Evolutionary conservation across 2,113 vertebrate genomes (phyloP).

Genomic region (Tiliqua scincoides): DNA sequence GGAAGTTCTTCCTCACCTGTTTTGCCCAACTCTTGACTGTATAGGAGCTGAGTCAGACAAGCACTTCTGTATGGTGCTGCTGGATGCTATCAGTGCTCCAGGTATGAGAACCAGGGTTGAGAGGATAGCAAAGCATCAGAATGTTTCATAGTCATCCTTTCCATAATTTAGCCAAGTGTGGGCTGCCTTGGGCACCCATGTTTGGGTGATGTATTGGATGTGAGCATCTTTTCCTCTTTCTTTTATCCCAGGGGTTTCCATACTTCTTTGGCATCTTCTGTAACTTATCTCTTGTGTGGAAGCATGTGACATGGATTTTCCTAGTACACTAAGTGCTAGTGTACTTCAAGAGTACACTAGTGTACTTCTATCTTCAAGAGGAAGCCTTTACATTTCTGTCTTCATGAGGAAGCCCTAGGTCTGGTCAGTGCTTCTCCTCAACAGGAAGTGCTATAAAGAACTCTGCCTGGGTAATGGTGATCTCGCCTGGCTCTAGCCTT

Average conservation of each 20-base stretch:
- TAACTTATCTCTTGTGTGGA: not conserved
- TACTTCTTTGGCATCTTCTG: not conserved
- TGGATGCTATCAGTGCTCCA: not conserved
- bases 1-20: not conserved
- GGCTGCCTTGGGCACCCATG: no score
- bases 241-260: not conserved
- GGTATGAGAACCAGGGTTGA: not conserved
- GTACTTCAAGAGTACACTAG: no score
- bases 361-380: no score
- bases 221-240: not conserved
- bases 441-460: not conserved
- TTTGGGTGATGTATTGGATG: not conserved
- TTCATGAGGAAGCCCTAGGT: not conserved
- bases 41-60: not conserved
- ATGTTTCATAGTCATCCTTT: not conserved
- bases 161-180: not conserved
- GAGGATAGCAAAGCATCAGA: not conserved
- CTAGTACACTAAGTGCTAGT: no score
- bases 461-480: not conserved
- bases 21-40: not conserved
- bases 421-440: not conserved
- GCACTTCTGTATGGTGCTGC: not conserved
- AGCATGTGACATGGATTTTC: not conserved
- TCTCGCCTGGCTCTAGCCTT: not conserved
- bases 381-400: not conserved